Evolutionary conservation across 2,113 vertebrate genomes (phyloP).

Genomic region (Speoplatyrhinus poulsoni): DNA sequence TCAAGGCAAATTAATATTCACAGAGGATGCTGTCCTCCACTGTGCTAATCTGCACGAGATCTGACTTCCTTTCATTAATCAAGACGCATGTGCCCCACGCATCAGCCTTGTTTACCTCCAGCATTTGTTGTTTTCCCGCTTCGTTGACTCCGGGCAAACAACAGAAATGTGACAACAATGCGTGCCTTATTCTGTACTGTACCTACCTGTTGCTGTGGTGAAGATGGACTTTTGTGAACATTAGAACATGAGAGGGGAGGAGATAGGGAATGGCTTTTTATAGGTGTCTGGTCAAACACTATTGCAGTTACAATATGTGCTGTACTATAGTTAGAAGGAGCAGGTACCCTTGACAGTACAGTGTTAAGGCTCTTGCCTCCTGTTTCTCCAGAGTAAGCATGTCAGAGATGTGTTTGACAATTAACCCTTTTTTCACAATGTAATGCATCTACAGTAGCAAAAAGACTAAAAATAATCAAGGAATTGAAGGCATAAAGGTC

Average conservation of each 20-base stretch:
- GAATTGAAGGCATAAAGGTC: no score
- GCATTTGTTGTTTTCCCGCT: slow-evolving; percentile 68
- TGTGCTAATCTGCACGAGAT: slow-evolving; percentile 73
- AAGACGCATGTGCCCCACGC: slow-evolving; percentile 65
- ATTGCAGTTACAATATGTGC: no score
- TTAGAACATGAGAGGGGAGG: background rate
- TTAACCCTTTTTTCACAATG: no score
- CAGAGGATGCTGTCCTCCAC: slow-evolving; percentile 59
- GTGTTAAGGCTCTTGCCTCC: no score
- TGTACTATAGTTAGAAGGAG: no score
- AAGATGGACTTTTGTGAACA: background rate
- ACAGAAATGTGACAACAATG: slow-evolving; percentile 63
- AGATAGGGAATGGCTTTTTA: no score
- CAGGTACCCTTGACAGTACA: no score
- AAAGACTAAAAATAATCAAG: no score
- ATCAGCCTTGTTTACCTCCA: slow-evolving; percentile 63
- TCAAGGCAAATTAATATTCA: slow-evolving; percentile 73
- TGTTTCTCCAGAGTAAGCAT: no score
- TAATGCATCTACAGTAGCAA: no score
- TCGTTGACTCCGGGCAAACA: slow-evolving; percentile 69
- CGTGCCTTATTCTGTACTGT: slow-evolving; percentile 41
- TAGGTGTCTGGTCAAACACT: no score
- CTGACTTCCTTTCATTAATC: slow-evolving; percentile 76
- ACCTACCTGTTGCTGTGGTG: slow-evolving; percentile 32
- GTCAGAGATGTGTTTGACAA: no score